phyloP scores from a whole-genome alignment of 1,140 invertebrate genomes.

The Gonioctena quinquepunctata region DNA sequence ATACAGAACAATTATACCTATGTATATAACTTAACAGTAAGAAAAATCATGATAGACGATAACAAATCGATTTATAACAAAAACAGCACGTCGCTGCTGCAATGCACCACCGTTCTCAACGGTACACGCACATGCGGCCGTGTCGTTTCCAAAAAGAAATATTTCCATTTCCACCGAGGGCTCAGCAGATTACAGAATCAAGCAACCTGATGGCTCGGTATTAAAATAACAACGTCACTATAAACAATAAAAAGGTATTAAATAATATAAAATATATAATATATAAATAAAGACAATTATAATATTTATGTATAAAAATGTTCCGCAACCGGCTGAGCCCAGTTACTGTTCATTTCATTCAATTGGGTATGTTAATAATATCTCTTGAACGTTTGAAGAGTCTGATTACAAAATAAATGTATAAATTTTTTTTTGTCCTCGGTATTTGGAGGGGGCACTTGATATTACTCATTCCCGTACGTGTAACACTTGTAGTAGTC shows the following conservation, averaged over 20 bases:
- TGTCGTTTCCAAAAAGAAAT: too few relatives aligned
- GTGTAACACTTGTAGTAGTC: not conserved
- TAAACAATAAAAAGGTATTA: not conserved
- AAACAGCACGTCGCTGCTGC: not conserved
- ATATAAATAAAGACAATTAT: not conserved
- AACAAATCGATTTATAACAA: constrained; percentile 1
- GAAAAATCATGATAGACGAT: constrained; percentile 1
- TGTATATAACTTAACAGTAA: constrained; percentile 43
- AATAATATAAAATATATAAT: constrained; percentile 7
- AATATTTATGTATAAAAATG: not conserved
- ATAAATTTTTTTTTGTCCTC: not conserved
- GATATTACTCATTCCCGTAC: not conserved
- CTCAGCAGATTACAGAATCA: not conserved
- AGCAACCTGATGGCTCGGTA: not conserved
- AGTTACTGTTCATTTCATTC: not conserved
- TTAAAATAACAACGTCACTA: constrained; percentile 8
- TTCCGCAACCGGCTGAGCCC: constrained; percentile 1
- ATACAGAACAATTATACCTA: constrained; percentile 50
- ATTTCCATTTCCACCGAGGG: not conserved
- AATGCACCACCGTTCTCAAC: too few relatives aligned
- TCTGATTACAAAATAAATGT: too few relatives aligned
- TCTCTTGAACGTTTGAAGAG: too few relatives aligned
- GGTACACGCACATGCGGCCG: not conserved
- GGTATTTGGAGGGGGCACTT: too few relatives aligned
- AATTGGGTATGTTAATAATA: too few relatives aligned